Evolutionary conservation across 2,888 invertebrate genomes (phyloP), one percentile per base, ranked within the genome.

Genomic region (Vesta saturnalis): DNA sequence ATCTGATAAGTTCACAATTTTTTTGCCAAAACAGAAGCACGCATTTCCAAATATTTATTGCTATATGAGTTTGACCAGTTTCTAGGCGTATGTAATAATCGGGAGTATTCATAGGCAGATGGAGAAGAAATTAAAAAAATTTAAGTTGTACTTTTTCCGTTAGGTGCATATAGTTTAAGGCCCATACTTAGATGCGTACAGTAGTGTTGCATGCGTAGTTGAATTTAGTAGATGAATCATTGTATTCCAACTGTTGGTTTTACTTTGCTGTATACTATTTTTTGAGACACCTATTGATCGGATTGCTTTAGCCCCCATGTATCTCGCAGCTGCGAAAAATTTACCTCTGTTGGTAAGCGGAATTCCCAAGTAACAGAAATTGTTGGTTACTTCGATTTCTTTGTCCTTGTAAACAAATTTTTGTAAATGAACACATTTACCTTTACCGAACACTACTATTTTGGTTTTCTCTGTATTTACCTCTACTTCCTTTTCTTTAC

Each of bases 311-410:
- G 12, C 3, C n/a, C 5, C 3, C 43, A 43, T 43, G n/a, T 43
- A 43, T 43, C 15, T 43, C 15, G 43, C 43, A 43, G 43, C 43
- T 43, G 2, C 43, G 43, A 43, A 43, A 43, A 43, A 43, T 43
- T 43, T 43, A 43, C 43, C 43, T n/a, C 43, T 43, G 43, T n/a
- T 43, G 43, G 43, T 43, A 14, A 43, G 10, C 43, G 43, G 43
- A 43, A 43, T 14, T 43, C 43, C 43, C n/a, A 43, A n/a, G 43
- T 43, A 43, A 43, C 43, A 43, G 43, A 43, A 43, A 43, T 43
- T 43, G 15, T 43, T 43, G 43, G 15, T 14, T 43, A 43, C 43
- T 43, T 43, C 43, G n/a, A 43, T 43, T 43, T 43, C 43, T 43
- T 43, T 43, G 43, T 43, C 43, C 15, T 43, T 12, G 10, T 43